Evolutionary conservation across 2,888 invertebrate species (phyloP).

Genomic region (Antheraea assamensis): DNA sequence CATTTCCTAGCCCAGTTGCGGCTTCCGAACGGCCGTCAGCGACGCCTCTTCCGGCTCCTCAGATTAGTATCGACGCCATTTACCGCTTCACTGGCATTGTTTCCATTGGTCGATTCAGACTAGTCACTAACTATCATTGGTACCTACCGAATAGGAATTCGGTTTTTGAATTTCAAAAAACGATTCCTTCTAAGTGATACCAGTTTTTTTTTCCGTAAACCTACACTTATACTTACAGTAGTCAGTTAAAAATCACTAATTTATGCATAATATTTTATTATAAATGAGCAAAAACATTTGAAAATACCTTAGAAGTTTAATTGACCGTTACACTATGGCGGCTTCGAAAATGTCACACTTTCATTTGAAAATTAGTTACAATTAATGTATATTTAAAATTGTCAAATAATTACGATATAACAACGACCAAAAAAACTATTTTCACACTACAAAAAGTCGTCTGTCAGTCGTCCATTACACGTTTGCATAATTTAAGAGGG

Average conservation of each 20-base stretch:
- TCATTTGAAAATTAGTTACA: neutral
- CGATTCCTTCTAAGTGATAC: neutral
- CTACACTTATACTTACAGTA: too few relatives aligned
- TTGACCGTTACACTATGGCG: neutral
- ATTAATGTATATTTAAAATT: neutral
- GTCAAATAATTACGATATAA: slow-evolving; percentile 11
- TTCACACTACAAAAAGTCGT: slow-evolving; percentile 49
- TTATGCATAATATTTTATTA: too few relatives aligned
- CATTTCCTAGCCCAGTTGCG: slow-evolving; percentile 81
- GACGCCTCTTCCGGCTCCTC: slow-evolving; percentile 74
- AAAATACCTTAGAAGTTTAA: neutral
- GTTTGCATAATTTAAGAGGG: slow-evolving; percentile 75
- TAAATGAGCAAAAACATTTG: neutral
- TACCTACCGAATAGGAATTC: slow-evolving; percentile 27
- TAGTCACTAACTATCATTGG: slow-evolving; percentile 20
- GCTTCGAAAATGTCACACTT: neutral
- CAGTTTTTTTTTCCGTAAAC: neutral
- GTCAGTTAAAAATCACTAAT: neutral
- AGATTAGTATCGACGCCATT: slow-evolving; percentile 79
- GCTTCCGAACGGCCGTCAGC: slow-evolving; percentile 77
- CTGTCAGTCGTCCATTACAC: slow-evolving; percentile 69
- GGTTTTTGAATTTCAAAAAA: slow-evolving; percentile 30
- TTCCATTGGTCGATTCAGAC: slow-evolving; percentile 58
- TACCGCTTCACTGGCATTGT: slow-evolving; percentile 74
- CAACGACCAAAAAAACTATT: slow-evolving; percentile 63